Evolutionary conservation across 2,888 invertebrate species (phyloP), one percentile per base, ranked within the genome.

Genomic region (Dryobotodes eremita): DNA sequence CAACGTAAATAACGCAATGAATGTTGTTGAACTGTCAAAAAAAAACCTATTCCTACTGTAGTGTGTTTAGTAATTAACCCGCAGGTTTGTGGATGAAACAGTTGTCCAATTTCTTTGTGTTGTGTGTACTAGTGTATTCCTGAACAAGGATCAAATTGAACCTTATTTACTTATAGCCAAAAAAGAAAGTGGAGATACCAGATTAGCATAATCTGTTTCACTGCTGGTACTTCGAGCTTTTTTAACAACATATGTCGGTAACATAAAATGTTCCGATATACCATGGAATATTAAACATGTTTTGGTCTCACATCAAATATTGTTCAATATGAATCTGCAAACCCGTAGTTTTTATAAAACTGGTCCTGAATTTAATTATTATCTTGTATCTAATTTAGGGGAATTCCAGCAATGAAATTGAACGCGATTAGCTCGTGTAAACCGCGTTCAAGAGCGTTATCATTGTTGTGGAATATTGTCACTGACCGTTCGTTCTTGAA

Each of bases 41-140:
- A n/a, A n/a, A n/a, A n/a, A n/a, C n/a, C n/a, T n/a, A n/a, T n/a
- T n/a, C n/a, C n/a, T n/a, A n/a, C n/a, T n/a, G n/a, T n/a, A n/a
- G n/a, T n/a, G n/a, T n/a, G n/a, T n/a, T n/a, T n/a, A n/a, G n/a
- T n/a, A n/a, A n/a, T n/a, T n/a, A n/a, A n/a, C n/a, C n/a, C n/a
- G n/a, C n/a, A n/a, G 46, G 46, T 46, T 46, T 8, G 46, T 46
- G 46, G 46, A 46, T 46, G 46, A 10, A 46, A 42, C 42, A 7
- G 42, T 2, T 42, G 42, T 42, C 2, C 0, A 3, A 42, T 72
- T 80, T 55, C 53, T 57, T 84, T 72, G 61, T 83, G 7, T 62
- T 57, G 13, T 36, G 31, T 36, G 31, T 36, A 36, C 23, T 36
- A 26, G n/a, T 50, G 42, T 42, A 26, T 53, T 48, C 20, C 31